Evolutionary conservation across 2,113 vertebrate species (phyloP).

Genomic region (Tyto alba): DNA sequence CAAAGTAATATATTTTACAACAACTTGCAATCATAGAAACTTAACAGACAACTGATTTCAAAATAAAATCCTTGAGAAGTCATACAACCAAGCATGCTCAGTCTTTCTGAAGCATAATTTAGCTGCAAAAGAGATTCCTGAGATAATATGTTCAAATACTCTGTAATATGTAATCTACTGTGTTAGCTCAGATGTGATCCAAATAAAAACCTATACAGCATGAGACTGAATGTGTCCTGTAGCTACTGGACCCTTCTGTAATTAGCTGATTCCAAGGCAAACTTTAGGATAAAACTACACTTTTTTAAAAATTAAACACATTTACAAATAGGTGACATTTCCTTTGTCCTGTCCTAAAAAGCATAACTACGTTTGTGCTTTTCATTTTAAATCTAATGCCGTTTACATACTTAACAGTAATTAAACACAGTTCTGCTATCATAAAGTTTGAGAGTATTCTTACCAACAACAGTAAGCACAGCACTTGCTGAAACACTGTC

Average conservation of each 20-base stretch:
- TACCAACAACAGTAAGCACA: constrained; percentile 92
- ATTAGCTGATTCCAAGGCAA: neutral
- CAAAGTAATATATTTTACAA: neutral
- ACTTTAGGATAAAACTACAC: neutral
- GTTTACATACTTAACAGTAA: neutral
- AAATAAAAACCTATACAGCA: neutral
- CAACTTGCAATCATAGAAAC: neutral
- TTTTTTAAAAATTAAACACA: neutral
- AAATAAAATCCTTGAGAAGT: neutral
- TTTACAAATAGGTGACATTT: neutral
- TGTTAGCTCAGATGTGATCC: neutral
- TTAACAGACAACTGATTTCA: neutral
- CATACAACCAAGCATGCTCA: neutral
- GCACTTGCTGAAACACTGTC: constrained; percentile 91
- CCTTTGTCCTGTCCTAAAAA: neutral
- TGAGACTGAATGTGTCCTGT: neutral
- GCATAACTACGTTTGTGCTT: neutral
- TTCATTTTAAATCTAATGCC: neutral
- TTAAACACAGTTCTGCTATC: neutral
- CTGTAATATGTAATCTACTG: neutral
- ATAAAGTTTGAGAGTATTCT: constrained; percentile 42
- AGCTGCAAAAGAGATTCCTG: neutral
- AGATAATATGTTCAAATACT: neutral
- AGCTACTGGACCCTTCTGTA: neutral
- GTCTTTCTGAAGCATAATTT: neutral